Evolutionary conservation across 2,113 vertebrate species (phyloP), one percentile per base, ranked within the genome.

Genomic region (Saguinus imperator): DNA sequence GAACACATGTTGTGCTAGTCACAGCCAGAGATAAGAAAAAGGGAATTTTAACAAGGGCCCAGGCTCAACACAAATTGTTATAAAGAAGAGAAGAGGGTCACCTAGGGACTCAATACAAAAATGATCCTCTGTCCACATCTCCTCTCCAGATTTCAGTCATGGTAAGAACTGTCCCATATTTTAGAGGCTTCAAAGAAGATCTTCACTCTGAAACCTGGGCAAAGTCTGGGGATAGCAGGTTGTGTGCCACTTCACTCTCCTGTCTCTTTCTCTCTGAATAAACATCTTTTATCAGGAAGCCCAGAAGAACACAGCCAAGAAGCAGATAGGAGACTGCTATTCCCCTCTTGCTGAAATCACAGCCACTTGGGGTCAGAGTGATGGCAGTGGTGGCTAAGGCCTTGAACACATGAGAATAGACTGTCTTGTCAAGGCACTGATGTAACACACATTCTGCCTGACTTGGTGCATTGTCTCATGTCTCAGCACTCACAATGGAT

Each of bases 401-500:
- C 58, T 48, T 95, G 79, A 64, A 61, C 6, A 17, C 1, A 5
- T n/a, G 17, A 90, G 32, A 58, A 45, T 4, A 73, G 4, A 37
- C 9, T 43, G 23, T 55, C 18, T 20, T 11, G 17, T 0, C 20
- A 8, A 50, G 17, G 55, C 3, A 1, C 32, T 29, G 48, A 48
- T 96, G 32, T 29, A 50, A 8, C 72, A 45, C 37, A 70, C 58
- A 17, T 57, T 57, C 27, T 43, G 68, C 70, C 76, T 87, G 32
- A 52, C 79, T 94, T 94, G 81, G 93, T 68, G 94, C 70, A 21
- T 79, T 84, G 50, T 89, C 72, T 79, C 12, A 32, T 58, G 81
- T 57, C 87, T 93, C 92, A 92, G 73, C 8, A 43, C 45, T 95
- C 90, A 94, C 23, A n/a, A 8, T 45, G 21, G 57, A 92, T 97